Evolutionary conservation across 2,113 vertebrate species (phyloP).

Genomic region (Cichladusa arquata): DNA sequence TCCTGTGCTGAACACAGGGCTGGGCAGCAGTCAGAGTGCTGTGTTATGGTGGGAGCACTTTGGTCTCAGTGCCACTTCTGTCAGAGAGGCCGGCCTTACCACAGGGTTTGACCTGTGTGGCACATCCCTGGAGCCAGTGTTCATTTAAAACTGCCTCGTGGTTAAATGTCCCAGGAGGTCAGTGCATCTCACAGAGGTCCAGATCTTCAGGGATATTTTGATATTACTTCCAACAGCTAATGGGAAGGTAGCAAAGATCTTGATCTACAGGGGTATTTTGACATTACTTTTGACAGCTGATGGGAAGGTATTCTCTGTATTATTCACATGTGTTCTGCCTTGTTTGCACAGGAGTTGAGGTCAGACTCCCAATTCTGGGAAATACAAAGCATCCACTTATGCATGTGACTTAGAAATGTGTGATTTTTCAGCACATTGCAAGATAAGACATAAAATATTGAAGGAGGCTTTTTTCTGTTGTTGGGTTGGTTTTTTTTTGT

Average conservation of each 20-base stretch:
- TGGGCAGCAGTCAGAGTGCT: neutral
- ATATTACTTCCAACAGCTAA: neutral
- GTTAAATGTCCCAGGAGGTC: neutral
- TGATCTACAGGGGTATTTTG: neutral
- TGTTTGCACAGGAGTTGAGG: neutral
- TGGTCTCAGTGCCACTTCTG: rapidly evolving
- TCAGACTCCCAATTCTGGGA: neutral
- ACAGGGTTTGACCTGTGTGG: neutral
- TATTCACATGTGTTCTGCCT: neutral
- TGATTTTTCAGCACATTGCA: neutral
- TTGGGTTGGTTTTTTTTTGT: no score
- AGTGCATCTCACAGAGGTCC: neutral
- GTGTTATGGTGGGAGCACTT: neutral
- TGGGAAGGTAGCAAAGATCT: neutral
- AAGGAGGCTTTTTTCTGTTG: neutral
- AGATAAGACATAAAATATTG: neutral
- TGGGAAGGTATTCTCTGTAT: neutral
- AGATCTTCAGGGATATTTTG: neutral
- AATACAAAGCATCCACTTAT: neutral
- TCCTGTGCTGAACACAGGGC: neutral
- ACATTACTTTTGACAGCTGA: neutral
- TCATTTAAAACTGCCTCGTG: neutral
- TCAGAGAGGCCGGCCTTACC: neutral
- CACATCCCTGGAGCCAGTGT: neutral
- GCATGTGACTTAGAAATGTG: neutral